Conservation (phyloP, 2,888 invertebrate genomes). For the Phania funesta region DNA sequence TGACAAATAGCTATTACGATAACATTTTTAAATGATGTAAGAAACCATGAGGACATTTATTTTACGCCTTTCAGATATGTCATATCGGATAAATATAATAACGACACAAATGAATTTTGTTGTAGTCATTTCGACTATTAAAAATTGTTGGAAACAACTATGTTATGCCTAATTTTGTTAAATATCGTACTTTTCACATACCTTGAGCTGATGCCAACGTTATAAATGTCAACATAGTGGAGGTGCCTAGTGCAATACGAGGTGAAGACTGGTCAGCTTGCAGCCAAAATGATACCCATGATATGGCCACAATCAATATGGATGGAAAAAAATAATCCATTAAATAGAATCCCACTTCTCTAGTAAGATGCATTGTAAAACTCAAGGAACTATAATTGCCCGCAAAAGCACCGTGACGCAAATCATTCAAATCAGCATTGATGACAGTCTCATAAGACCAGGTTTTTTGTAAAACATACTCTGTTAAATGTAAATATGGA, state of each 20-base stretch:
- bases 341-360: slow-evolving; percentile 92
- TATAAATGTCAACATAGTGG: slow-evolving; percentile 93
- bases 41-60: too few relatives aligned
- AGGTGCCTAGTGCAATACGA: slow-evolving; percentile 89
- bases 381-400: slow-evolving; percentile 91
- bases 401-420: slow-evolving; percentile 87
- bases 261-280: slow-evolving; percentile 93
- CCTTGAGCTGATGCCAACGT: slow-evolving; percentile 91
- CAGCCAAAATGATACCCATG: slow-evolving; percentile 95
- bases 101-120: too few relatives aligned
- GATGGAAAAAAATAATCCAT: slow-evolving; percentile 95
- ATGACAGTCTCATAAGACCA: slow-evolving; percentile 87
- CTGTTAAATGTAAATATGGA: slow-evolving; percentile 88
- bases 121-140: too few relatives aligned
- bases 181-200: slow-evolving; percentile 76
- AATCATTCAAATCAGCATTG: slow-evolving; percentile 85
- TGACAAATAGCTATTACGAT: too few relatives aligned
- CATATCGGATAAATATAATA: too few relatives aligned
- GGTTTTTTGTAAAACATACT: slow-evolving; percentile 86
- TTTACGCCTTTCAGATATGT: too few relatives aligned
- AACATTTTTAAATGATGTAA: too few relatives aligned
- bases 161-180: too few relatives aligned
- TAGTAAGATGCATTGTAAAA: slow-evolving; percentile 88
- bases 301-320: slow-evolving; percentile 91
- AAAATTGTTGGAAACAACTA: too few relatives aligned